Conservation (phyloP, 2,113 vertebrate species). For the Gambusia holbrooki region DNA sequence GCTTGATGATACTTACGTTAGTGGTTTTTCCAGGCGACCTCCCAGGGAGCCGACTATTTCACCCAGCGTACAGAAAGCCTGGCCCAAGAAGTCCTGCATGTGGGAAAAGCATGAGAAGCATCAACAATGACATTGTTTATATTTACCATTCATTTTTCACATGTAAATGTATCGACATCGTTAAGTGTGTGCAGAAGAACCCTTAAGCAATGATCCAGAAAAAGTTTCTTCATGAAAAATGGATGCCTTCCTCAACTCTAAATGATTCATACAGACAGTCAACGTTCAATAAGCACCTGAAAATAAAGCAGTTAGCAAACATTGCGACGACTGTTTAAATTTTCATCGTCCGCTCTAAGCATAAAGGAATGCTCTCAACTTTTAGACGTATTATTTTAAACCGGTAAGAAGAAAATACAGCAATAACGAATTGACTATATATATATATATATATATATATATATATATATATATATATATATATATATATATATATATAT, state of each 20-base stretch:
- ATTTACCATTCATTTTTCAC: neutral
- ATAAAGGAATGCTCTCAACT: neutral
- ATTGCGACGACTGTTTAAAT: neutral
- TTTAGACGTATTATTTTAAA: neutral
- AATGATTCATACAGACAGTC: neutral
- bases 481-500: no score
- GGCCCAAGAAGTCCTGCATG: constrained; percentile 93
- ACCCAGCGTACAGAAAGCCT: constrained; percentile 94
- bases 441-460: no score
- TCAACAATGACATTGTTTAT: neutral
- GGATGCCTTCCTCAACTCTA: neutral
- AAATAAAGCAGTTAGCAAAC: neutral
- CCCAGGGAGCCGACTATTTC: constrained; percentile 95
- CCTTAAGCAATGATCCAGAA: neutral
- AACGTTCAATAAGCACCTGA: neutral
- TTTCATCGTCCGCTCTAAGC: neutral
- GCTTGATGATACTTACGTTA: constrained; percentile 84
- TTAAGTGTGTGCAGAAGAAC: neutral
- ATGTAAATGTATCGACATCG: neutral
- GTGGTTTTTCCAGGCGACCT: constrained; percentile 90
- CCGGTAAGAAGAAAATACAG: no score
- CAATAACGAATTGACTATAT: no score
- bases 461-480: no score
- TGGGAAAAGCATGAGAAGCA: neutral
- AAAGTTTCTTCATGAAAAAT: neutral